phyloP scores from a whole-genome alignment of 2,113 vertebrate genomes.

The Illadopsis cleaveri region DNA sequence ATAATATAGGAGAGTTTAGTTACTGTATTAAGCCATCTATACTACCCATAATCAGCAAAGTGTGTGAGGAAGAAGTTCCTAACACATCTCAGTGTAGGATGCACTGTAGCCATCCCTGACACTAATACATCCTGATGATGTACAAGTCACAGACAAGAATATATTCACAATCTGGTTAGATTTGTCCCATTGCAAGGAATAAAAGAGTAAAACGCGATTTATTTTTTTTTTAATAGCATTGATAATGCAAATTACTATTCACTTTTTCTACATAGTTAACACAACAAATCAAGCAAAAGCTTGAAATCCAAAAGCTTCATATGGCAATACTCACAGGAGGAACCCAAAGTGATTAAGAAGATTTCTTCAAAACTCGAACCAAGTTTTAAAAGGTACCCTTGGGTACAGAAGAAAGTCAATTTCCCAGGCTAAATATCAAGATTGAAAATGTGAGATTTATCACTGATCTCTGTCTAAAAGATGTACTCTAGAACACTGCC shows the following conservation, averaged over 20 bases:
- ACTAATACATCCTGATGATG: not conserved
- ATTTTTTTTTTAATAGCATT: not conserved
- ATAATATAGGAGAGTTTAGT: not conserved
- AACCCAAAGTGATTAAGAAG: not conserved
- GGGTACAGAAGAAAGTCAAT: constrained; percentile 3
- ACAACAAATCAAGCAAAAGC: constrained; percentile 16
- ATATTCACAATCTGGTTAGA: not conserved
- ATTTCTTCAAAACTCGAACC: constrained; percentile 6
- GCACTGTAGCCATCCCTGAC: not conserved
- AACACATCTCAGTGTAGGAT: not conserved
- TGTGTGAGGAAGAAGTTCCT: not conserved
- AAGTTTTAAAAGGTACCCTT: not conserved
- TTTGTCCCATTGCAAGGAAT: not conserved
- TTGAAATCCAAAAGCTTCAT: constrained; percentile 1
- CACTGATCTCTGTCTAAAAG: not conserved
- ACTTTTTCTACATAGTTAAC: not conserved
- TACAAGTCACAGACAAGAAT: not conserved
- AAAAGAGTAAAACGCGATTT: not conserved
- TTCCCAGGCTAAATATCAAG: constrained; percentile 32
- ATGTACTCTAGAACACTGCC: not conserved
- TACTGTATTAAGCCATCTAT: not conserved
- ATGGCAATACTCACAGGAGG: not conserved
- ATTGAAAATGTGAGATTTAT: constrained; percentile 26
- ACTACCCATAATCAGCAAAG: not conserved
- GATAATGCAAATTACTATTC: not conserved